phyloP scores from a whole-genome alignment of 2,797 vertebrate species.

The Manis javanica region DNA sequence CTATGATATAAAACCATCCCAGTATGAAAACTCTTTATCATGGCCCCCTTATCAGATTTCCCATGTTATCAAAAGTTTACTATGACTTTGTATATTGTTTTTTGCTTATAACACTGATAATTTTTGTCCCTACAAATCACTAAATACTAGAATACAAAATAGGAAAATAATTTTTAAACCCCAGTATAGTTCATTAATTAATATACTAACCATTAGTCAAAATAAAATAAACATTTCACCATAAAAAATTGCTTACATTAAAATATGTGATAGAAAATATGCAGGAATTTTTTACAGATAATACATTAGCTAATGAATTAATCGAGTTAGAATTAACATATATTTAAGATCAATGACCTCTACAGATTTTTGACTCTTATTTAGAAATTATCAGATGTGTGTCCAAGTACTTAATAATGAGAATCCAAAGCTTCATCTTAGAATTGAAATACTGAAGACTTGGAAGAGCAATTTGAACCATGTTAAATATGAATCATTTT shows the following conservation, averaged over 20 bases:
- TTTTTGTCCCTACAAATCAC: not conserved
- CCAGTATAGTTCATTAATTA: not conserved
- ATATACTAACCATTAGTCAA: not conserved
- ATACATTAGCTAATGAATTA: not conserved
- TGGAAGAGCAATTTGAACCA: not conserved
- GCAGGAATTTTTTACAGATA: not conserved
- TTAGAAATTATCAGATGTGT: not conserved
- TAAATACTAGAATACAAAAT: not conserved
- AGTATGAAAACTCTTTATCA: not conserved
- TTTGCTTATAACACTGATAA: not conserved
- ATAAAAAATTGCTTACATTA: not conserved
- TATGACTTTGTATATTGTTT: not conserved
- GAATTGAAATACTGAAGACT: not conserved
- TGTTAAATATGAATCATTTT: not conserved
- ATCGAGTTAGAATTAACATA: not conserved
- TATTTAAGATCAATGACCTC: not conserved
- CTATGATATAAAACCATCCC: not conserved
- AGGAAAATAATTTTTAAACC: not conserved
- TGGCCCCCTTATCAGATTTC: not conserved
- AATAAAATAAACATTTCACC: not conserved
- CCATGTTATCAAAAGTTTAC: not conserved
- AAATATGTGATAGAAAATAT: constrained; percentile 19
- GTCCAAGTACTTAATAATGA: not conserved
- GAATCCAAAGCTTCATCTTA: not conserved
- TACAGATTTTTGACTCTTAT: not conserved